Evolutionary conservation across 2,888 invertebrate species (phyloP).

Genomic region (Nephrotoma appendiculata): DNA sequence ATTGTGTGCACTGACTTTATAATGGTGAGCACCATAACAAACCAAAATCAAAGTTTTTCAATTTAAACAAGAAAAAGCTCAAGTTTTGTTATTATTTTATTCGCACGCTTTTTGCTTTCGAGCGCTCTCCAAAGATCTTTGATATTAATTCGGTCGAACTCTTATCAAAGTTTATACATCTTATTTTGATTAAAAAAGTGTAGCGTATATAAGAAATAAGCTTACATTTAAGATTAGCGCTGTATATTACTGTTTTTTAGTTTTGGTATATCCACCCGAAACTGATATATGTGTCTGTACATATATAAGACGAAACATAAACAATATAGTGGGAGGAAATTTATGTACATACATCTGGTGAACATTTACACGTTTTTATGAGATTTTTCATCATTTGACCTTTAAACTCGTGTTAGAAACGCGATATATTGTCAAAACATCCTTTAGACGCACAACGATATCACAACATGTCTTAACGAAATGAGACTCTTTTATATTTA

Average conservation of each 20-base stretch:
- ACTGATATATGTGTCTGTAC: neutral
- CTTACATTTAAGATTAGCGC: neutral
- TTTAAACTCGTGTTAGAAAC: neutral
- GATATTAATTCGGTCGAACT: neutral
- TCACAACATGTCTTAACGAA: neutral
- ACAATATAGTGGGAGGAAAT: neutral
- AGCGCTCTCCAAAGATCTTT: neutral
- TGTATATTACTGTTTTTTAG: neutral
- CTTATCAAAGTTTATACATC: neutral
- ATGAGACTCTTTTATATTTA: neutral
- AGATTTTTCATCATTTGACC: neutral
- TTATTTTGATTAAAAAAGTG: neutral
- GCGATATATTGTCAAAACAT: neutral
- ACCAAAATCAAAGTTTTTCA: neutral
- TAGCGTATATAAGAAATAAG: neutral
- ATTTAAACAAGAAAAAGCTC: neutral
- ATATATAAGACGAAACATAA: neutral
- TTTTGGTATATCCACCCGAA: neutral
- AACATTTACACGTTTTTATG: neutral
- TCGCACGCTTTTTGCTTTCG: neutral
- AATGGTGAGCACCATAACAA: neutral
- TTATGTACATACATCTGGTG: neutral
- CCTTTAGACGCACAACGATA: neutral
- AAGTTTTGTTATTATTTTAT: neutral
- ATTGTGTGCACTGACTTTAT: neutral